A percentile compares a stretch with the other conserved stretches of the same genome.
Evolutionary conservation across 1,140 invertebrate species (phyloP).

Genomic region (Latrodectus geometricus): DNA sequence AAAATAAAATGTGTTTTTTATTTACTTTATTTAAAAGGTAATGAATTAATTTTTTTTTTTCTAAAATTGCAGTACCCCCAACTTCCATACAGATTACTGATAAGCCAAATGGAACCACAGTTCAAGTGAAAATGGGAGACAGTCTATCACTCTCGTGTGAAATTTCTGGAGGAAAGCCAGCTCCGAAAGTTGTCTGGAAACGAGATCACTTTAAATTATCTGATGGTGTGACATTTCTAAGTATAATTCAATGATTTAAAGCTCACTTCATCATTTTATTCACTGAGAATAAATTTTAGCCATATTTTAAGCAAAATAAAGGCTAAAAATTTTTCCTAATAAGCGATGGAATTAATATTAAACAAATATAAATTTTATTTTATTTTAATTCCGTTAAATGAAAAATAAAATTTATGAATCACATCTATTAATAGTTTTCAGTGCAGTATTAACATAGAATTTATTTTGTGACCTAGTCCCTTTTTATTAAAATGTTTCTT

Average conservation of each 20-base stretch:
- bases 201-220: slow-evolving; percentile 84
- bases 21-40: background rate
- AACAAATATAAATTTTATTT: too few species aligned
- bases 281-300: background rate
- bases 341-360: background rate
- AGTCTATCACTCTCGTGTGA: slow-evolving; percentile 83
- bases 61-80: slow-evolving; percentile 81
- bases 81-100: slow-evolving; percentile 85
- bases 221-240: slow-evolving; percentile 72
- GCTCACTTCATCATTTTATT: background rate
- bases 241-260: background rate
- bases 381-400: too few species aligned
- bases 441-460: too few species aligned
- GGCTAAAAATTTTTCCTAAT: background rate
- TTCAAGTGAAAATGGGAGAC: slow-evolving; percentile 86
- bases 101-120: slow-evolving; percentile 77
- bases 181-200: slow-evolving; percentile 88
- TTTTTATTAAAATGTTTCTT: too few species aligned
- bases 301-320: background rate
- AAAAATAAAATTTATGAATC: too few species aligned
- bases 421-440: too few species aligned
- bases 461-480: too few species aligned
- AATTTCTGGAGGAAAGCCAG: slow-evolving; percentile 86
- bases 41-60: background rate
- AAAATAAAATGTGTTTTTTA: background rate